These are phyloP conservation scores for Nineta flava DNA, from an alignment of 2,888 invertebrate genomes.

Conservation along the genomic window DNA sequence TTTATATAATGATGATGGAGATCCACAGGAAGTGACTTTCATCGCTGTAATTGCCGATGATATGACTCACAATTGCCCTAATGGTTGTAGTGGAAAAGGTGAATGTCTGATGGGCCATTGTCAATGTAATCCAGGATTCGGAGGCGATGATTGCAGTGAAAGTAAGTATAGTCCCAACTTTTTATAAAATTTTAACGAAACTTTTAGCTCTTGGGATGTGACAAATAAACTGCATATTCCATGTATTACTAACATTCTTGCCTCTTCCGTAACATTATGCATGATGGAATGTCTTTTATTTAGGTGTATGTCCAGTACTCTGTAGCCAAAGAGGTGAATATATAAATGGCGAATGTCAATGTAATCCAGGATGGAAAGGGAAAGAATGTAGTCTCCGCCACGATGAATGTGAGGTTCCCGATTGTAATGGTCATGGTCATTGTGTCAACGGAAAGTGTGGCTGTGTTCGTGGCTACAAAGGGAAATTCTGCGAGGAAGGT, in stretches of 20 bases:
- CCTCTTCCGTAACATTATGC: conserved; percentile 8
- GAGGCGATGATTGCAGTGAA: conserved; percentile 91
- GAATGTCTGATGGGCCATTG: conserved; percentile 91
- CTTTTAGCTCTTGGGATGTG: not conserved
- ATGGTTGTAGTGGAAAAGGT: conserved; percentile 92
- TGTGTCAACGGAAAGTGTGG: conserved; percentile 91
- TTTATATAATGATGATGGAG: conserved; percentile 88
- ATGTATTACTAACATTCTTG: not conserved
- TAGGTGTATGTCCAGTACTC: conserved; percentile 88
- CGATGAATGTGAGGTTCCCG: conserved; percentile 91
- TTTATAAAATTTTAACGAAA: not conserved
- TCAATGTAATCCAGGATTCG: conserved; percentile 91
- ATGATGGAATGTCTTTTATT: conserved; percentile 15
- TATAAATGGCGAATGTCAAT: conserved; percentile 90
- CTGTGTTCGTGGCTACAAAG: conserved; percentile 87
- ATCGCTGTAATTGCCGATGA: conserved; percentile 74
- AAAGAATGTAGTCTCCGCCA: conserved; percentile 89
- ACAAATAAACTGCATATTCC: not conserved
- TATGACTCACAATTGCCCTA: conserved; percentile 90
- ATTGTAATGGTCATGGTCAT: conserved; percentile 92
- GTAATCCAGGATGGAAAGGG: conserved; percentile 97
- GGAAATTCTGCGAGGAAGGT: conserved; percentile 86
- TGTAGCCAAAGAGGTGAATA: conserved; percentile 96
- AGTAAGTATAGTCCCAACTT: conserved; percentile 42
- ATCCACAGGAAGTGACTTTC: conserved; percentile 74